Evolutionary conservation across 2,888 invertebrate genomes (phyloP).

Genomic region (Xestia ashworthii): DNA sequence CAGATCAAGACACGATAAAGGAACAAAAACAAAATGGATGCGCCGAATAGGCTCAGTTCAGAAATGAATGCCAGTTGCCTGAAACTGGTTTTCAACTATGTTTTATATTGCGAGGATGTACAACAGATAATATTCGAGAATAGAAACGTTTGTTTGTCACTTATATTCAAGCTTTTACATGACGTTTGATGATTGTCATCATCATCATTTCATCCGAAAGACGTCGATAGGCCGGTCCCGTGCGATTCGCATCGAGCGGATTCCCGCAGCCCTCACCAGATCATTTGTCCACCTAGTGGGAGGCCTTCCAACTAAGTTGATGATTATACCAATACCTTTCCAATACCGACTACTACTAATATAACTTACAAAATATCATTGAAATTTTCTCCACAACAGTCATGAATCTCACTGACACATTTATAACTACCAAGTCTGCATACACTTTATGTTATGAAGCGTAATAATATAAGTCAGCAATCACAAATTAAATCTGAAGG

Average conservation of each 20-base stretch:
- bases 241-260: too few species aligned
- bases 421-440: background rate
- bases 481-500: slow-evolving; percentile 45
- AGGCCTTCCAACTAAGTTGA: too few species aligned
- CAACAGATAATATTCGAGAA: background rate
- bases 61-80: background rate
- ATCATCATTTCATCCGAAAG: too few species aligned
- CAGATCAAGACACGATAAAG: background rate
- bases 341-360: background rate
- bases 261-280: too few species aligned
- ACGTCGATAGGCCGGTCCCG: too few species aligned
- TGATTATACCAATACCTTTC: background rate
- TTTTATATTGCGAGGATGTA: background rate
- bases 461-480: slow-evolving; percentile 16
- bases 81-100: background rate
- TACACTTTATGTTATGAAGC: slow-evolving; percentile 15
- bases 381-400: background rate
- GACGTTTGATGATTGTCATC: background rate
- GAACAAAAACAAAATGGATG: background rate
- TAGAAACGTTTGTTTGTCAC: background rate
- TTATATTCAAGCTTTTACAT: background rate
- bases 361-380: background rate
- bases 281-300: too few species aligned
- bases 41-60: background rate
- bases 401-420: slow-evolving; percentile 11